Conservation (phyloP, 1,140 invertebrate species). For the Conus betulinus region DNA sequence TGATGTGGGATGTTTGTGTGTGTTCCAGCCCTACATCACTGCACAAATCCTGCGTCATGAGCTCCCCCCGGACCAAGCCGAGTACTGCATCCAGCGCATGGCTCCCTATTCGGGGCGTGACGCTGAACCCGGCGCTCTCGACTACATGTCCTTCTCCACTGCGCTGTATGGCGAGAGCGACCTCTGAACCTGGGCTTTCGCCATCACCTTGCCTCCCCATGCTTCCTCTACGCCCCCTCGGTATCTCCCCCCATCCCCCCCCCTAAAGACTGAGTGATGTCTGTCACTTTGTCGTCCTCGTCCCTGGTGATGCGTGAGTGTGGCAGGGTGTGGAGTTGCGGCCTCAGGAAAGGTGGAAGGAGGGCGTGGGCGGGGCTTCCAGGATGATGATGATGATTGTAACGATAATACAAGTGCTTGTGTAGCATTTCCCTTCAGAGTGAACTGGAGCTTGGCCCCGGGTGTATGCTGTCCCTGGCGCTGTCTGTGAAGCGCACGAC, state of each 20-base stretch:
- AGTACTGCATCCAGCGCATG: slow-evolving; percentile 99
- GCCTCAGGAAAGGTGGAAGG: too few relatives aligned
- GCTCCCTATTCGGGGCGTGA: slow-evolving; percentile 84
- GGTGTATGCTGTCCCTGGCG: not conserved
- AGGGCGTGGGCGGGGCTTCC: too few relatives aligned
- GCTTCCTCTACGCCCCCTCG: not conserved
- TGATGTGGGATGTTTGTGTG: not conserved
- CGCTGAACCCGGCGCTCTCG: slow-evolving; percentile 87
- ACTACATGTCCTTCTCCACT: slow-evolving; percentile 99
- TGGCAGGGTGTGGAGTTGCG: too few relatives aligned
- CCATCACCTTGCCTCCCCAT: not conserved
- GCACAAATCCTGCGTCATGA: slow-evolving; percentile 97
- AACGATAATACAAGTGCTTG: too few relatives aligned
- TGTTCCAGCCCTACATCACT: slow-evolving; percentile 94
- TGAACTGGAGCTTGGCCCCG: too few relatives aligned
- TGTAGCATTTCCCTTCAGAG: too few relatives aligned
- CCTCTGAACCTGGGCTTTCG: slow-evolving; percentile 76
- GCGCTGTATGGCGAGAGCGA: slow-evolving; percentile 99
- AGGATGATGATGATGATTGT: too few relatives aligned
- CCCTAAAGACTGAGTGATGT: slow-evolving; percentile 14
- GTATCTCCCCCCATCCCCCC: not conserved
- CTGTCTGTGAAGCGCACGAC: not conserved
- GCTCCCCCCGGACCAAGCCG: slow-evolving; percentile 98
- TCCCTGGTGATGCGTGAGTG: too few relatives aligned
- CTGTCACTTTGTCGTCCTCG: not conserved